Evolutionary conservation across 2,888 invertebrate species (phyloP).

Genomic region (Seira musarum): DNA sequence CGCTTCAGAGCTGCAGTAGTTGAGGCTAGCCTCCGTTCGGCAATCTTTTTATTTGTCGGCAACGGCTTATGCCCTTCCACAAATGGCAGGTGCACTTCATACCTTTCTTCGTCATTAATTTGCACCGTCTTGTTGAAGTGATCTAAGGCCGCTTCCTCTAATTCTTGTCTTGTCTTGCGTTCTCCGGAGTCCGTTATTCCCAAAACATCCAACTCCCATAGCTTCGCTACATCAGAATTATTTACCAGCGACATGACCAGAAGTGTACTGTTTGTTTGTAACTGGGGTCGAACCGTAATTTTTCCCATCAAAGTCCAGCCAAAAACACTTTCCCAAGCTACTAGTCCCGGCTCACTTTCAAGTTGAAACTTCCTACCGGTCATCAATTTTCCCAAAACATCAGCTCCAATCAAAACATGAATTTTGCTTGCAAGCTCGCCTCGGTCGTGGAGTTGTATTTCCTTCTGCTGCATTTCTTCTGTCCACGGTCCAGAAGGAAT

Average conservation of each 20-base stretch:
- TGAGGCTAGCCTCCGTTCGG: constrained; percentile 34
- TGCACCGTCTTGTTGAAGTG: constrained; percentile 67
- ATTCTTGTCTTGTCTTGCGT: constrained; percentile 52
- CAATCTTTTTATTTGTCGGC: constrained; percentile 3
- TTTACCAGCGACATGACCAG: not conserved
- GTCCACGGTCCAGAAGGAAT: not conserved
- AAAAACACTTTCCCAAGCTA: constrained; percentile 2
- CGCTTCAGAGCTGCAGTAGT: constrained; percentile 16
- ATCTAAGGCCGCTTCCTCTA: constrained; percentile 3
- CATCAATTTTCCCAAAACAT: not conserved
- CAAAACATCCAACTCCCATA: constrained; percentile 55
- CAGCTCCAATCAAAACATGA: constrained; percentile 18
- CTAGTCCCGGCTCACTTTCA: not conserved
- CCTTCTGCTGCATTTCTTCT: not conserved
- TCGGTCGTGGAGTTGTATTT: not conserved
- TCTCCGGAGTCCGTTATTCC: constrained; percentile 52
- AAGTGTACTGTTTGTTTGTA: not conserved
- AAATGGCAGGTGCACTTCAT: constrained; percentile 71
- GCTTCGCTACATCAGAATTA: not conserved
- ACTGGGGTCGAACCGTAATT: not conserved
- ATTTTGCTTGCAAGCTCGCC: not conserved
- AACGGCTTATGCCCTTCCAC: constrained; percentile 70
- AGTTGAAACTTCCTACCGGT: not conserved
- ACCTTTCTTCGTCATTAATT: too few species aligned
- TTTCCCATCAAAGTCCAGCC: constrained; percentile 32